phyloP scores from a whole-genome alignment of 1,140 invertebrate genomes.

The Drosophila neocordata region DNA sequence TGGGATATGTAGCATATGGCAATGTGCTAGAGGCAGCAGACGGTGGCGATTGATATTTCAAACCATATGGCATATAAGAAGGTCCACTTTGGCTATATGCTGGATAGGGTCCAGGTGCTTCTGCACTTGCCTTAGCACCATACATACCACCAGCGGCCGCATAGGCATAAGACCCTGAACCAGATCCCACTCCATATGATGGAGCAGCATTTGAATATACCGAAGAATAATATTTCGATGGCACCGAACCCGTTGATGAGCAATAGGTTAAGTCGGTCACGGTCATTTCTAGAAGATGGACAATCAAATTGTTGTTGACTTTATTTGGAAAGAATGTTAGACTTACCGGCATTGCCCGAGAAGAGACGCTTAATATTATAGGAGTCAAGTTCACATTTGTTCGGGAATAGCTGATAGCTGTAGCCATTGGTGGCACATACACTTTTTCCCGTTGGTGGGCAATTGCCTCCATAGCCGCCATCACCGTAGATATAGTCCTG shows the following conservation, averaged over 20 bases:
- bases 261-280: constrained; percentile 22
- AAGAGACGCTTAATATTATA: constrained; percentile 35
- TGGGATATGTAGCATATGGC: neutral
- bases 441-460: constrained; percentile 12
- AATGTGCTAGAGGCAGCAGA: constrained; percentile 2
- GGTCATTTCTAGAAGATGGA: constrained; percentile 20
- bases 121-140: constrained; percentile 50
- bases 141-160: constrained; percentile 50
- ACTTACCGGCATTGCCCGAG: constrained; percentile 24
- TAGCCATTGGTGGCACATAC: constrained; percentile 33
- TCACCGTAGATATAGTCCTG: constrained; percentile 30
- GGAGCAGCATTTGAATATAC: neutral
- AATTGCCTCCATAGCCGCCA: constrained; percentile 12
- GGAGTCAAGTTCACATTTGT: constrained; percentile 34
- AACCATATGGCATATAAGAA: constrained; percentile 18
- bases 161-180: constrained; percentile 47
- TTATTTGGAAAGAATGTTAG: neutral
- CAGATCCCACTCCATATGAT: neutral
- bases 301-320: neutral
- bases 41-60: constrained; percentile 18
- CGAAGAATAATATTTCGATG: constrained; percentile 7
- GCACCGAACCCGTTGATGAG: constrained; percentile 3
- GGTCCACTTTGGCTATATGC: constrained; percentile 5
- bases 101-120: constrained; percentile 49
- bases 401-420: constrained; percentile 21